These are phyloP conservation scores for Ageneiosus marmoratus DNA, from an alignment of 2,113 vertebrate genomes.

Conservation along the genomic window DNA sequence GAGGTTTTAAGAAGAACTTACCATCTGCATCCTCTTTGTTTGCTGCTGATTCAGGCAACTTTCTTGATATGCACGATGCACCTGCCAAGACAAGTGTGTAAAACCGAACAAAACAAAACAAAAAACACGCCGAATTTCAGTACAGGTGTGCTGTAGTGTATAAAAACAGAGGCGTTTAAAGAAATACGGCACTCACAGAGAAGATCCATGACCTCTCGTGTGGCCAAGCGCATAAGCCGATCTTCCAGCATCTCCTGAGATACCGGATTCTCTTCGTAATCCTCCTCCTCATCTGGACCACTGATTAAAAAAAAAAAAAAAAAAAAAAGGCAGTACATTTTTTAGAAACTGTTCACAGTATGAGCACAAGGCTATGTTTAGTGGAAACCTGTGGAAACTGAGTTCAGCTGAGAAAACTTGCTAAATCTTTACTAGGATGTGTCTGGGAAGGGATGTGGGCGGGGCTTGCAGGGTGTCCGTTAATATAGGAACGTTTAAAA, in stretches of 20 bases:
- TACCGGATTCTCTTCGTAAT: slow-evolving; percentile 84
- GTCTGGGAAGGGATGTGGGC: too few species aligned
- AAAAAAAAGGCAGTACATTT: not conserved
- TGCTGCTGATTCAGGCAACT: slow-evolving; percentile 76
- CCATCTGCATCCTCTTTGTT: slow-evolving; percentile 84
- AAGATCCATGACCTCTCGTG: slow-evolving; percentile 92
- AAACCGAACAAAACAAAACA: too few species aligned
- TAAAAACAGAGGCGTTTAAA: not conserved
- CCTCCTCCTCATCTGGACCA: slow-evolving; percentile 75
- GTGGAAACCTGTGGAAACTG: not conserved
- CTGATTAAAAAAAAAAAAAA: slow-evolving; percentile 42
- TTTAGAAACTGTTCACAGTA: too few species aligned
- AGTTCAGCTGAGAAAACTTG: not conserved
- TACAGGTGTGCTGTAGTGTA: not conserved
- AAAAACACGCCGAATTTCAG: not conserved
- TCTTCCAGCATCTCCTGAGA: slow-evolving; percentile 96
- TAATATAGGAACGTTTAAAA: not conserved
- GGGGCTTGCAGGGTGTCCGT: not conserved
- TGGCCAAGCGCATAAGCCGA: slow-evolving; percentile 86
- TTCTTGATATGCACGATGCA: slow-evolving; percentile 86
- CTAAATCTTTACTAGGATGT: too few species aligned
- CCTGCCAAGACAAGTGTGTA: slow-evolving; percentile 67
- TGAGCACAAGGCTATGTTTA: too few species aligned
- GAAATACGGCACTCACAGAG: slow-evolving; percentile 79
- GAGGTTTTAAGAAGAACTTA: slow-evolving; percentile 48